Base-by-base conservation (phyloP, 2,888 invertebrate genomes). In the Anarsia innoxiella region DNA sequence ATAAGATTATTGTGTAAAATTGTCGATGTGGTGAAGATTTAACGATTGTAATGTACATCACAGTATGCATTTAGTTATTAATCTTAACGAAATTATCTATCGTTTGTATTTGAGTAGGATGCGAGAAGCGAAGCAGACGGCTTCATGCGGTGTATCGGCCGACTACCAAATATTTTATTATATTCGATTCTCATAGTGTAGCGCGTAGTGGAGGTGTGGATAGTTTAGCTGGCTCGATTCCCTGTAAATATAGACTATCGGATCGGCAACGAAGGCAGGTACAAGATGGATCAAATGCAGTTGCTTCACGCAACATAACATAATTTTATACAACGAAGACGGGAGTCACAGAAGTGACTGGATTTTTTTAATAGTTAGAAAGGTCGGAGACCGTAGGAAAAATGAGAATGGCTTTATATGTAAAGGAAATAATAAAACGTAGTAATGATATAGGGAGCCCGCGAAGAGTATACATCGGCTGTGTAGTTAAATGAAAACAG, bases 321-420 rank as follows among this genome's bases (percentile, higher is more conserved):
- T n/a, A 37, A 40, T 51, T 53, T 51, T 50, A 59, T 69, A 66
- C 69, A 70, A 70, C 69, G 69, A 70, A 65, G 50, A 38, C 42
- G 37, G 32, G 46, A 39, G 45, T 50, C 51, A 50, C 45, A 39
- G 23, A 23, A 10, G 37, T 44, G 50, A 36, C 36, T 10, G 13
- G 23, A 15, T 39, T 39, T 39, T 29, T 25, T 25, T 3, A 13
- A 12, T 34, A 37, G 13, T 12, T 29, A 29, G 27, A 23, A 25
- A 23, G 2, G 6, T 19, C 9, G n/a, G 10, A 10, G 26, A 14
- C 12, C 12, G 10, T 23, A 25, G 25, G 14, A 29, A 13, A 9
- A n/a, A 9, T 8, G 13, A 29, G 14, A 2, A 8, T 14, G n/a
- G 29, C 9, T 12, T 32, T 13, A 15, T 11, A 23, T 12, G 12